Evolutionary conservation across 2,113 vertebrate genomes (phyloP), one percentile per base, ranked within the genome.

Genomic region (Tachysurus vachellii): DNA sequence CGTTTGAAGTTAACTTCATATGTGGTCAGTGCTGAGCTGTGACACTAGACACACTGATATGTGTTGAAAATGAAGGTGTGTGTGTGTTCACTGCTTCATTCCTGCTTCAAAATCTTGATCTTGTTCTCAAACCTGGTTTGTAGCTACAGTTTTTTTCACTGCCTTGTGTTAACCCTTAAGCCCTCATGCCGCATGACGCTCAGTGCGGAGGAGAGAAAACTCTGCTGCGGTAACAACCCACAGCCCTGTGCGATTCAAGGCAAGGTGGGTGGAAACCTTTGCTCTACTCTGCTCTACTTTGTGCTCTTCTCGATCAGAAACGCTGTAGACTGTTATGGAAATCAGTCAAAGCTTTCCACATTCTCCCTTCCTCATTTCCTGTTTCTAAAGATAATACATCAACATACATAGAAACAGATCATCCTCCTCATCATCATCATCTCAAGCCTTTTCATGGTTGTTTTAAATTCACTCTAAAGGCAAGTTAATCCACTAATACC

Each of bases 181-280:
- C 56, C 21, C 36, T 81, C 4, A 42, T 81, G 56, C 56, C 11
- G 79, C 79, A 81, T 81, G 79, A 81, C 42, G 31, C 56, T 81
- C 23, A 59, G 19, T 3, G 21, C 57, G 57, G 57, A 81, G 79
- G 57, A 81, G 79, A 61, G 56, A 66, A 66, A 68, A 17, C 36
- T 53, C 31, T 26, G 79, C 19, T 26, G 79, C 79, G 5, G 9
- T 61, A 26, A 23, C 57, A 61, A 26, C 79, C 79, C 79, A 81
- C 79, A 21, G 79, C 17, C 79, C 21, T 61, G 56, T 81, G 61
- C 79, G 42, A 42, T 61, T 31, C 56, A 9, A 81, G 56, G 19
- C 79, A 0, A 81, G 79, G 79, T 81, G 79, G 79, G 79, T 81
- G 79, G 79, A 81, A 81, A 81, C 56, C 79, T 79, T 50, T 79